Evolutionary conservation across 1,140 invertebrate species (phyloP).

Genomic region (Drosophila sp.): DNA sequence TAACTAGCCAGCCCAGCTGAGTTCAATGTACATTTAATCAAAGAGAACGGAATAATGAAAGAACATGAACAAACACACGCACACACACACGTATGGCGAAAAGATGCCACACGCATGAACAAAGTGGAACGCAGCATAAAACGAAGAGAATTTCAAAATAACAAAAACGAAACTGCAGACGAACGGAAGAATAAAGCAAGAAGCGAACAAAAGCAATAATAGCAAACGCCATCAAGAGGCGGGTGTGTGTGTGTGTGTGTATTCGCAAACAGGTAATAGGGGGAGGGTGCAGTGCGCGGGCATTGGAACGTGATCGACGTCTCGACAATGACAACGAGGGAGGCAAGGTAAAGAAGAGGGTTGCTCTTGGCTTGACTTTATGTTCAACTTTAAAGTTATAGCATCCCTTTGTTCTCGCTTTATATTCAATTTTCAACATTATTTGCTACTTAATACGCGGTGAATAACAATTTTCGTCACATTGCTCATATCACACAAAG

Average conservation of each 20-base stretch:
- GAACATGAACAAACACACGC: constrained; percentile 63
- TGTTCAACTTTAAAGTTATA: constrained; percentile 22
- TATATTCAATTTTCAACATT: constrained; percentile 13
- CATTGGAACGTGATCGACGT: constrained; percentile 37
- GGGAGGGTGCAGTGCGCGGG: constrained; percentile 33
- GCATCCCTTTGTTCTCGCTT: constrained; percentile 19
- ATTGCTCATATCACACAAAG: constrained; percentile 40
- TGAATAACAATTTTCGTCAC: constrained; percentile 40
- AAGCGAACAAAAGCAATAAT: constrained; percentile 52
- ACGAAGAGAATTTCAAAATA: constrained; percentile 37
- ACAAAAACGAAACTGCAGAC: constrained; percentile 52
- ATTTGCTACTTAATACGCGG: constrained; percentile 10
- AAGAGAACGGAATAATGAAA: constrained; percentile 68
- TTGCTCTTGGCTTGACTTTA: constrained; percentile 20
- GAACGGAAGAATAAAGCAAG: constrained; percentile 50
- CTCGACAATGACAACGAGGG: constrained; percentile 20
- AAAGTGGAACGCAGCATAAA: constrained; percentile 60
- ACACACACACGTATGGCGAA: constrained; percentile 27
- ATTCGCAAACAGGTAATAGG: constrained; percentile 54
- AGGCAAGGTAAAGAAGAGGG: constrained; percentile 19
- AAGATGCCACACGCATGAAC: constrained; percentile 67
- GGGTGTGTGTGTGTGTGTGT: constrained; percentile 34
- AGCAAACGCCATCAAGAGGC: constrained; percentile 30
- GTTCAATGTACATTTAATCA: constrained; percentile 83
- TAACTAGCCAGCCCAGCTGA: constrained; percentile 53